A percentile compares a stretch with the other conserved stretches of the same genome.
Conservation (phyloP, 1,140 invertebrate species). For the Drosophila sp. region DNA sequence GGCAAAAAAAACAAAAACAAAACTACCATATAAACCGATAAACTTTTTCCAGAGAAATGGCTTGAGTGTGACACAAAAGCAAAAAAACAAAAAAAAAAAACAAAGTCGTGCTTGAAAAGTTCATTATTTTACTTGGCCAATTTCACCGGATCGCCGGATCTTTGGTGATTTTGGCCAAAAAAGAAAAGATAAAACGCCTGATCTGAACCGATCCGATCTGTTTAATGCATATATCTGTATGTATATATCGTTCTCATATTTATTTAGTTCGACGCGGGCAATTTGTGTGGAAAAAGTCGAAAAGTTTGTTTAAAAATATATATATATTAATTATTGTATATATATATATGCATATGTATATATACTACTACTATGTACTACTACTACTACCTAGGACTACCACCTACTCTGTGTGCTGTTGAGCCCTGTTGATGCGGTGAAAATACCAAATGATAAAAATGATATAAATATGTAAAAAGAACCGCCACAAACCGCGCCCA, state of each 20-base stretch:
- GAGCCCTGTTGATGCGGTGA: slow-evolving; percentile 74
- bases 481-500: slow-evolving; percentile 57
- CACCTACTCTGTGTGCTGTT: slow-evolving; percentile 49
- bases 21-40: slow-evolving; percentile 1
- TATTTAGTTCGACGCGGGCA: slow-evolving; percentile 61
- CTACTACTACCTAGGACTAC: slow-evolving; percentile 47
- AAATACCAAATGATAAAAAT: slow-evolving; percentile 14
- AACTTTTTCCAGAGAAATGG: slow-evolving; percentile 84
- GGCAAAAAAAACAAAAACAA: slow-evolving; percentile 27
- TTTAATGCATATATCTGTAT: slow-evolving; percentile 21
- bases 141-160: slow-evolving; percentile 67
- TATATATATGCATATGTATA: slow-evolving; percentile 25
- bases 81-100: slow-evolving; percentile 25
- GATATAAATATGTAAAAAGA: slow-evolving; percentile 38
- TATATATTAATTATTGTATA: slow-evolving; percentile 34
- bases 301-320: slow-evolving; percentile 24
- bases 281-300: slow-evolving; percentile 83
- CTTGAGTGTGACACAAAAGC: slow-evolving; percentile 58
- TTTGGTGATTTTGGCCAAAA: slow-evolving; percentile 64
- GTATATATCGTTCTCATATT: slow-evolving; percentile 54
- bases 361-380: slow-evolving; percentile 34
- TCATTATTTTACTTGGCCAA: slow-evolving; percentile 59
- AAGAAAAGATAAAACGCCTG: slow-evolving; percentile 9
- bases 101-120: background rate
- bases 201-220: slow-evolving; percentile 30